Percentiles rank a stretch among this genome's conserved stretches.
Evolutionary conservation across 2,113 vertebrate genomes (phyloP).

Genomic region (Strigops habroptila): DNA sequence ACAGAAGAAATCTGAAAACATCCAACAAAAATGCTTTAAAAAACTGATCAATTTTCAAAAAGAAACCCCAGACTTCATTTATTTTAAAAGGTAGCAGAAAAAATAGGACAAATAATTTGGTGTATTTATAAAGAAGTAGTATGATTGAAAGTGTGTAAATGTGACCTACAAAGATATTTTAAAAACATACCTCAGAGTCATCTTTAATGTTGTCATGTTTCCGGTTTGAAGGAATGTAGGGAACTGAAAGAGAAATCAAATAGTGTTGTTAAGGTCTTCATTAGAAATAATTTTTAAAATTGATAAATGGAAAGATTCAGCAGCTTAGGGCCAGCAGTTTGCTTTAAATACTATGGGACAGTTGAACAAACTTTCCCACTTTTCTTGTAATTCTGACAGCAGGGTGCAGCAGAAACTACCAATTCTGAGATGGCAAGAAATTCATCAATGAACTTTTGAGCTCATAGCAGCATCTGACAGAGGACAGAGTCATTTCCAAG

Average conservation of each 20-base stretch:
- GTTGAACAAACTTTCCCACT: neutral
- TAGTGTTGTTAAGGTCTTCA: neutral
- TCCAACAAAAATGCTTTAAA: neutral
- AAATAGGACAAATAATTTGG: neutral
- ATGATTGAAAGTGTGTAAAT: neutral
- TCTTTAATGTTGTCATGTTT: conserved; percentile 86
- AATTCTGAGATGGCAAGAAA: neutral
- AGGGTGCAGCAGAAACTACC: neutral
- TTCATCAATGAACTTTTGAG: neutral
- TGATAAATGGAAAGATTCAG: neutral
- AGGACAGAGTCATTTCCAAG: neutral
- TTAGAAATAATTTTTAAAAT: neutral
- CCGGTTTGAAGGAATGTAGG: conserved; percentile 85
- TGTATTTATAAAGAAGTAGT: neutral
- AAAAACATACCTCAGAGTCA: conserved; percentile 83
- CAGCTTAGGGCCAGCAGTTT: neutral
- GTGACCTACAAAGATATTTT: neutral
- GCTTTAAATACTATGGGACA: neutral
- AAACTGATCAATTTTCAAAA: neutral
- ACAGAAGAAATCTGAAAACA: neutral
- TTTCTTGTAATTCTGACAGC: neutral
- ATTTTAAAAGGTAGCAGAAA: neutral
- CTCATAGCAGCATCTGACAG: neutral
- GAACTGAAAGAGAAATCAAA: conserved; percentile 70
- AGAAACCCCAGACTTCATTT: neutral